Evolutionary conservation across 2,888 invertebrate species (phyloP).

Genomic region (Encarsia formosa): DNA sequence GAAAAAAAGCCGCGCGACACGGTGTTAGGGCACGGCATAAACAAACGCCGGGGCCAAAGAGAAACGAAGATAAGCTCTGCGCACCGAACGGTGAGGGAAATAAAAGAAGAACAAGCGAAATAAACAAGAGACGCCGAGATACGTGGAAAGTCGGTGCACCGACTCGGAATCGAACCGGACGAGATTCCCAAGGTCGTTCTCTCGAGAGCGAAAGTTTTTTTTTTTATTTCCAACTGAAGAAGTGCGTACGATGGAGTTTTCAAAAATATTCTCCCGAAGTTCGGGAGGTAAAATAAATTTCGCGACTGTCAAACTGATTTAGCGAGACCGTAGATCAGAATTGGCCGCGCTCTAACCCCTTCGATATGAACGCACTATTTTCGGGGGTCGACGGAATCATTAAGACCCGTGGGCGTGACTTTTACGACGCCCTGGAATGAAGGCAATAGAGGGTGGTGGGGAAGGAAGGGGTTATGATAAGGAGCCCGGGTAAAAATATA

Average conservation of each 20-base stretch:
- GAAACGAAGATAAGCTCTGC: background rate
- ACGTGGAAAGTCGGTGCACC: too few species aligned
- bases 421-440: background rate
- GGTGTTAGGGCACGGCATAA: background rate
- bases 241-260: too few species aligned
- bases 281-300: too few species aligned
- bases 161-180: constrained; percentile 25
- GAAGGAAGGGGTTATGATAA: background rate
- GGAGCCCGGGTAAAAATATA: background rate
- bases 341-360: constrained; percentile 7
- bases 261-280: too few species aligned
- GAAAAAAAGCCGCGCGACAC: too few species aligned
- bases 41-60: background rate
- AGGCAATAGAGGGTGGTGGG: background rate
- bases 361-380: background rate
- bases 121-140: constrained; percentile 1
- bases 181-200: constrained; percentile 29
- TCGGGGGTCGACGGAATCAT: background rate
- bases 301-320: too few species aligned
- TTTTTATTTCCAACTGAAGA: too few species aligned
- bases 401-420: background rate
- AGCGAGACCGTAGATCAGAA: too few species aligned
- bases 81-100: constrained; percentile 3
- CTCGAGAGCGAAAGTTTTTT: constrained; percentile 28
- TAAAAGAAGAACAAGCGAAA: constrained; percentile 6